phyloP scores from a whole-genome alignment of 2,113 vertebrate genomes.

The Amblyornis subalaris region DNA sequence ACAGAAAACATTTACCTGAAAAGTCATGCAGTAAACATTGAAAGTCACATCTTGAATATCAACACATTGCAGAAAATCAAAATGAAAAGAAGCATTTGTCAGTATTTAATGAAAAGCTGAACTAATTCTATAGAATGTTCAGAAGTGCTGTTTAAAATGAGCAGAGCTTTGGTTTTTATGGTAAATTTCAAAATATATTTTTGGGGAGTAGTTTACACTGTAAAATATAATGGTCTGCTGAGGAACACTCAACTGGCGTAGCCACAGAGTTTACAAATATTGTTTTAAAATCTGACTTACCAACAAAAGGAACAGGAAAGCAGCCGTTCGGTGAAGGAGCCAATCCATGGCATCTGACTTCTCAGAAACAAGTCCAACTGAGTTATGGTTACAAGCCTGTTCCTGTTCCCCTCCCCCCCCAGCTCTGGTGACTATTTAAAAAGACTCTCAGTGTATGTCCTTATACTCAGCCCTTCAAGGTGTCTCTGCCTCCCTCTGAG shows the following conservation, averaged over 20 bases:
- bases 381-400: slow-evolving; percentile 32
- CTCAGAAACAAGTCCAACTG: slow-evolving; percentile 27
- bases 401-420: slow-evolving; percentile 44
- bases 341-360: slow-evolving; percentile 73
- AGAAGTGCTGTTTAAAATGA: slow-evolving; percentile 16
- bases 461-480: slow-evolving; percentile 61
- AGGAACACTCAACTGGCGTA: background rate
- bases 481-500: slow-evolving; percentile 65
- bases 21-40: background rate
- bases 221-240: background rate
- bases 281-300: slow-evolving; percentile 69
- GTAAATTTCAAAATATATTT: background rate
- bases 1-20: background rate
- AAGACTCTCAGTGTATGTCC: slow-evolving; percentile 51
- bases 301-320: slow-evolving; percentile 67
- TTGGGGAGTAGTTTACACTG: background rate
- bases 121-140: background rate
- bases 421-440: slow-evolving; percentile 21
- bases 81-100: background rate
- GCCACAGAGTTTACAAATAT: background rate
- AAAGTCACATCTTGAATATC: background rate
- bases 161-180: background rate
- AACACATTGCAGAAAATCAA: background rate
- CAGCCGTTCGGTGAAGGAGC: slow-evolving; percentile 67
- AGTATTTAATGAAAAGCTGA: background rate